phyloP scores from a whole-genome alignment of 2,888 invertebrate species.

The Drosophila buzzatii region DNA sequence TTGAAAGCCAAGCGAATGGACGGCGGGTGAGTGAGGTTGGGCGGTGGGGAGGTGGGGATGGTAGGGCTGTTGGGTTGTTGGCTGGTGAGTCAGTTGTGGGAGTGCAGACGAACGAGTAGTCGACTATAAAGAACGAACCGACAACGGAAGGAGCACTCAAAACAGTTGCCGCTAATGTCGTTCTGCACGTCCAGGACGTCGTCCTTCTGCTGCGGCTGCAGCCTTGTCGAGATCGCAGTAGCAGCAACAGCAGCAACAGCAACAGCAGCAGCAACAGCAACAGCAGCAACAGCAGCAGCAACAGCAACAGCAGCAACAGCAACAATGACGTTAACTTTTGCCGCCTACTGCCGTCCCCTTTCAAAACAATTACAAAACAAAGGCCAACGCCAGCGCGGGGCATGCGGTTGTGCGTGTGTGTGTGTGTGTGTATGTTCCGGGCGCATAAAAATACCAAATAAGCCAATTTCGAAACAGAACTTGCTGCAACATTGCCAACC shows the following conservation, averaged over 20 bases:
- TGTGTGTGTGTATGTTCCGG: conserved; percentile 33
- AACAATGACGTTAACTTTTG: conserved; percentile 75
- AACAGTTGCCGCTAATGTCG: conserved; percentile 81
- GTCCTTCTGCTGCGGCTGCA: conserved; percentile 57
- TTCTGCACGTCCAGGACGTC: conserved; percentile 53
- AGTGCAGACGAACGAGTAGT: conserved; percentile 5
- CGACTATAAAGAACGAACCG: conserved; percentile 76
- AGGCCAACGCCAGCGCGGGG: conserved; percentile 48
- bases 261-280: background rate
- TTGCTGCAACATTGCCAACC: conserved; percentile 51
- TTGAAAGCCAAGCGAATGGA: conserved; percentile 61
- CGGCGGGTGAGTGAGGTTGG: background rate
- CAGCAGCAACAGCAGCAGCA: conserved; percentile 27
- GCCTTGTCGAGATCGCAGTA: conserved; percentile 20
- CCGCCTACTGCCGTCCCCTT: conserved; percentile 72
- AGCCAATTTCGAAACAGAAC: conserved; percentile 77
- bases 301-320: background rate
- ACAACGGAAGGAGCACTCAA: conserved; percentile 78
- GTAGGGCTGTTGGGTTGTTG: background rate
- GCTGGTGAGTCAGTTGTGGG: background rate
- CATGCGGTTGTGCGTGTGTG: conserved; percentile 18
- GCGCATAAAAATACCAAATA: conserved; percentile 78
- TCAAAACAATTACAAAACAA: conserved; percentile 80
- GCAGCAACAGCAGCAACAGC: background rate
- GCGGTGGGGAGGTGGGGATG: background rate